These are phyloP conservation scores for Gorsachius goisagi DNA, from an alignment of 2,113 vertebrate genomes.

Conservation along the genomic window DNA sequence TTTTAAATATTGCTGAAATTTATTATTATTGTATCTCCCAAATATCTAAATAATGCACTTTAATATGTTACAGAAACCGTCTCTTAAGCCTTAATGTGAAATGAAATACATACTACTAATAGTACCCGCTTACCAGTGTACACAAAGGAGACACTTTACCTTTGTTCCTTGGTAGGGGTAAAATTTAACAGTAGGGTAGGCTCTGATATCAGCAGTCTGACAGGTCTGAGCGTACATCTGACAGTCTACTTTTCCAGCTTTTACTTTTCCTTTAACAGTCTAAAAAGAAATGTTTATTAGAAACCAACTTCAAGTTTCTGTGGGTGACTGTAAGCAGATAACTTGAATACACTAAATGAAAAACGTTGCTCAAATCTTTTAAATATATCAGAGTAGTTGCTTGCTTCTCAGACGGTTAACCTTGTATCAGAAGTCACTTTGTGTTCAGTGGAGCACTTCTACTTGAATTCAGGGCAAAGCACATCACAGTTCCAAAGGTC, in stretches of 20 bases:
- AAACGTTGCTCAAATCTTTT: background rate
- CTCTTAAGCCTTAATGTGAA: background rate
- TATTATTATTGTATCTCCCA: background rate
- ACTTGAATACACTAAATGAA: background rate
- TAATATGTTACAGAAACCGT: background rate
- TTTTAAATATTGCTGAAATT: background rate
- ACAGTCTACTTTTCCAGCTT: conserved; percentile 94
- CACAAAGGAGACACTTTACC: conserved; percentile 67
- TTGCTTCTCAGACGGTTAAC: background rate
- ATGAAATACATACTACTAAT: background rate
- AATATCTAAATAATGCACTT: background rate
- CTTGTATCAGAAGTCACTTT: background rate
- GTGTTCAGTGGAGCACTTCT: background rate
- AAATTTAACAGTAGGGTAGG: conserved; percentile 91
- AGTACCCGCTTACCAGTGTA: background rate
- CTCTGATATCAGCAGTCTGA: conserved; percentile 85
- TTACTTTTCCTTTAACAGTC: conserved; percentile 88
- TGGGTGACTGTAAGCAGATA: background rate
- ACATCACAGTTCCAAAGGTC: background rate
- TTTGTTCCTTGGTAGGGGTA: conserved; percentile 80
- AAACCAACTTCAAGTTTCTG: background rate
- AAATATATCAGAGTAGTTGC: background rate
- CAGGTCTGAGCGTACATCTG: conserved; percentile 86
- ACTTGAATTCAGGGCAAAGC: background rate
- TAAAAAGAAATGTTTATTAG: conserved; percentile 58